phyloP scores from a whole-genome alignment of 2,888 invertebrate species.

The Phrixothrix hirtus region DNA sequence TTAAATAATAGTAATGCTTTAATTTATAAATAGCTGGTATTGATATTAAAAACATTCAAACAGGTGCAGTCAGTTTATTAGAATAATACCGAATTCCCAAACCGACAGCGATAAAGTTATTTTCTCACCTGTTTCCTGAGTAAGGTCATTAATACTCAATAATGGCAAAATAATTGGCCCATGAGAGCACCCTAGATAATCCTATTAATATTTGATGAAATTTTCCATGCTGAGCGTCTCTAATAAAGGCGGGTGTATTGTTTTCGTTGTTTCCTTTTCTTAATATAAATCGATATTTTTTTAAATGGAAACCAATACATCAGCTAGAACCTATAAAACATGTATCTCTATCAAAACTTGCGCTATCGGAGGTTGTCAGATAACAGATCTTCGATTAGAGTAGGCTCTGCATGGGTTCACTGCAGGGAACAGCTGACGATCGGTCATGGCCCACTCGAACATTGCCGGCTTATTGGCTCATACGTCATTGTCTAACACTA shows the following conservation, averaged over 20 bases:
- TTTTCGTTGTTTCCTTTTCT: too few species aligned
- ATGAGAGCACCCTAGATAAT: slow-evolving; percentile 18
- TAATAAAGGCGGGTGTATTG: neutral
- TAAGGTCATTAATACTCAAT: slow-evolving; percentile 25
- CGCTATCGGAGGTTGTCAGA: slow-evolving; percentile 45
- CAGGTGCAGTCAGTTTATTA: slow-evolving; percentile 17
- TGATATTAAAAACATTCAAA: slow-evolving; percentile 14
- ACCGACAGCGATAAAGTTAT: slow-evolving; percentile 25
- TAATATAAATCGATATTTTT: slow-evolving; percentile 7
- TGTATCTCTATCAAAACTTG: slow-evolving; percentile 33
- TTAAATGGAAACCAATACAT: slow-evolving; percentile 20
- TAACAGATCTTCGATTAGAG: slow-evolving; percentile 55
- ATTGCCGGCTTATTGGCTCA: slow-evolving; percentile 53
- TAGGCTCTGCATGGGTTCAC: slow-evolving; percentile 51
- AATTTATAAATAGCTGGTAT: slow-evolving; percentile 14
- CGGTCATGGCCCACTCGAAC: slow-evolving; percentile 55
- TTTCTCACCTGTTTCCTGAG: slow-evolving; percentile 32
- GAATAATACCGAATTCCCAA: slow-evolving; percentile 19
- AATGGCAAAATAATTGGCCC: slow-evolving; percentile 28
- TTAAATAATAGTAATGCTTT: too few species aligned
- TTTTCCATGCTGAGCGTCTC: slow-evolving; percentile 16
- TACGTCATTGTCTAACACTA: slow-evolving; percentile 51
- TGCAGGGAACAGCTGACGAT: slow-evolving; percentile 54
- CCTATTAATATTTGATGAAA: slow-evolving; percentile 20
- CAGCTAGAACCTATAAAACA: slow-evolving; percentile 18